Evolutionary conservation across 2,797 vertebrate species (phyloP).

Genomic region (Gallinago solitaria): DNA sequence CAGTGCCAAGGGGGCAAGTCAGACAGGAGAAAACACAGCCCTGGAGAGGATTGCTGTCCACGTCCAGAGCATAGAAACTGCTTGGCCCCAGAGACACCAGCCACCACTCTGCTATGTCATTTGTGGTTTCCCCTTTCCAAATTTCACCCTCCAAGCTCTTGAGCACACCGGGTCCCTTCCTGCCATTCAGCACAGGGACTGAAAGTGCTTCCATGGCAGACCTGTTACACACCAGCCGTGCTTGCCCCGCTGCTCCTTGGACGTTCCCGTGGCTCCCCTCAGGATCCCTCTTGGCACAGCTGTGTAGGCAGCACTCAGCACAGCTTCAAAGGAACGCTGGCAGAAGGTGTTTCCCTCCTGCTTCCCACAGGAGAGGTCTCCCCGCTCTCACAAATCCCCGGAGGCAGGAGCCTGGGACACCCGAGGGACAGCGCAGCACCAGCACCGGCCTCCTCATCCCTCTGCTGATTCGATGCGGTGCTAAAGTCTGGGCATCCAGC

Average conservation of each 20-base stretch:
- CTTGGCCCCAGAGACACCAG: not conserved
- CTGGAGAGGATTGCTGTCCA: too few species aligned
- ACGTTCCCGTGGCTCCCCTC: not conserved
- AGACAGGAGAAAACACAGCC: not conserved
- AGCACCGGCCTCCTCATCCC: not conserved
- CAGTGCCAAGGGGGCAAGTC: not conserved
- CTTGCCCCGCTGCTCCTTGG: not conserved
- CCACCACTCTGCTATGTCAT: not conserved
- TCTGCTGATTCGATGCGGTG: rapidly evolving
- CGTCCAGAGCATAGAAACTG: not conserved
- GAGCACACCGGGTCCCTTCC: not conserved
- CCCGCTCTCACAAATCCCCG: not conserved
- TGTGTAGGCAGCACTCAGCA: not conserved
- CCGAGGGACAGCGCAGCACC: not conserved
- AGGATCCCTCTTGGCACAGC: not conserved
- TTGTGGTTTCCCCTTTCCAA: not conserved
- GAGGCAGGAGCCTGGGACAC: not conserved
- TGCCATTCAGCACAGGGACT: not conserved
- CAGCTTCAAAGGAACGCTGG: not conserved
- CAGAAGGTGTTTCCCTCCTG: not conserved
- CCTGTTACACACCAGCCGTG: not conserved
- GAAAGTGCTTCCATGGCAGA: too few species aligned
- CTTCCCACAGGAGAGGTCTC: not conserved
- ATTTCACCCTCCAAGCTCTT: not conserved
- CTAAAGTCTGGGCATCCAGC: not conserved